Conservation (phyloP, 2,888 invertebrate genomes). For the Iselma pallidipennis region DNA sequence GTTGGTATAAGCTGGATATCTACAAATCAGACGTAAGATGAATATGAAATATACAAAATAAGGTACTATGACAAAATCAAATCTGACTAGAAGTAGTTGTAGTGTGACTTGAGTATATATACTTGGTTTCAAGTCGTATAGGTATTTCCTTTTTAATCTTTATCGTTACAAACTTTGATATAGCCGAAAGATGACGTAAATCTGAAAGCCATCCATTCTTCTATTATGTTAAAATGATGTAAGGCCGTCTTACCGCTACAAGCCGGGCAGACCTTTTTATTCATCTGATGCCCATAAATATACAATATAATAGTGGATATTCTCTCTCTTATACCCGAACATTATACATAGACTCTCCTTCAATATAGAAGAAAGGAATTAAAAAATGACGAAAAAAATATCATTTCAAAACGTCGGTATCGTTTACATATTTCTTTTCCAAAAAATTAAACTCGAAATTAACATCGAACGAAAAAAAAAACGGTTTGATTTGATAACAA, state of each 20-base stretch:
- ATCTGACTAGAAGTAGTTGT: too few species aligned
- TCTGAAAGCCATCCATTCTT: conserved; percentile 55
- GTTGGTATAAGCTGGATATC: too few species aligned
- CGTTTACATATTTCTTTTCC: too few species aligned
- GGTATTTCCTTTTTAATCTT: conserved; percentile 46
- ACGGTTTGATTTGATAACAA: too few species aligned
- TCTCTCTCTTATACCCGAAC: not conserved
- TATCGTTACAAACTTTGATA: conserved; percentile 50
- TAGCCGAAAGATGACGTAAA: conserved; percentile 55
- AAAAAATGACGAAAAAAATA: not conserved
- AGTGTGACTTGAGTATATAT: not conserved
- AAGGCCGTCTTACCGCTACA: conserved; percentile 46
- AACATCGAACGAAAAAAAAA: too few species aligned
- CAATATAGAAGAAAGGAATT: not conserved
- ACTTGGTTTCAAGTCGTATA: conserved; percentile 12
- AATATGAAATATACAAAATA: too few species aligned
- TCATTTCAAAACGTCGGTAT: not conserved
- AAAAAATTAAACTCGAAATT: too few species aligned
- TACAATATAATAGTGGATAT: conserved; percentile 44
- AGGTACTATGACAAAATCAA: too few species aligned
- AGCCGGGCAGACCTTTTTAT: conserved; percentile 42
- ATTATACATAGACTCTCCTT: not conserved
- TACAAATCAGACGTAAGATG: too few species aligned
- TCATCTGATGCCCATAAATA: conserved; percentile 46
- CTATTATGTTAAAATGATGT: conserved; percentile 55